Base-by-base conservation (phyloP, 1,140 invertebrate genomes). In the Ladona fulva region DNA sequence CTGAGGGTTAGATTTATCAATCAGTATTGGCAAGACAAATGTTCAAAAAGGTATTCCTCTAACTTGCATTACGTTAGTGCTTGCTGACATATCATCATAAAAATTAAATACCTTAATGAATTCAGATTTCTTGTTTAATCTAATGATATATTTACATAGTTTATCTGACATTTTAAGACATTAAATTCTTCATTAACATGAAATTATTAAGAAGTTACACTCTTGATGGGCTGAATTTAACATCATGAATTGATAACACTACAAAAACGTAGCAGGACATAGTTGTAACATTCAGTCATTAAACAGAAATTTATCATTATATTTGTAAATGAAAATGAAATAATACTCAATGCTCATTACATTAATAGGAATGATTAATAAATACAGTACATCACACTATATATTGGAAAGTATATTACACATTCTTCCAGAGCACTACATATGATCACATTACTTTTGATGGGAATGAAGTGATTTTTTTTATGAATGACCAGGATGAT, bases 321-420 rank as follows among this genome's bases (percentile, higher is more conserved):
- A 66, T 3, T 66, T 5, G n/a, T 66, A 66, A 66, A 66, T 66
- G 52, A 66, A 66, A 66, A 66, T 66, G 52, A 66, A 66, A 66
- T 66, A 66, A 66, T 66, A 12, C 52, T 66, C 52, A 66, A 66
- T 19, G 52, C 1, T 66, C 52, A 66, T 66, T 66, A 66, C 52
- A 66, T 66, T 66, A 66, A 66, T 66, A 66, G 52, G 52, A 66
- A 66, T 66, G 52, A 66, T 66, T 66, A 66, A 66, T 66, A 66
- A 66, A 66, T 66, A 66, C 52, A 66, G n/a, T 66, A 66, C 52
- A 66, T 66, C 52, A 66, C 52, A 66, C 52, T 19, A 66, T 16
- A 12, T 66, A 66, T 66, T 22, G n/a, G 52, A 66, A 66, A 66
- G 3, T 66, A 66, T 66, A 66, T 66, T 66, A 66, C 52, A 66